Percentiles rank a stretch among this genome's conserved stretches.
Conservation (phyloP, 2,888 invertebrate genomes). For the Muschampia plurimacula region DNA sequence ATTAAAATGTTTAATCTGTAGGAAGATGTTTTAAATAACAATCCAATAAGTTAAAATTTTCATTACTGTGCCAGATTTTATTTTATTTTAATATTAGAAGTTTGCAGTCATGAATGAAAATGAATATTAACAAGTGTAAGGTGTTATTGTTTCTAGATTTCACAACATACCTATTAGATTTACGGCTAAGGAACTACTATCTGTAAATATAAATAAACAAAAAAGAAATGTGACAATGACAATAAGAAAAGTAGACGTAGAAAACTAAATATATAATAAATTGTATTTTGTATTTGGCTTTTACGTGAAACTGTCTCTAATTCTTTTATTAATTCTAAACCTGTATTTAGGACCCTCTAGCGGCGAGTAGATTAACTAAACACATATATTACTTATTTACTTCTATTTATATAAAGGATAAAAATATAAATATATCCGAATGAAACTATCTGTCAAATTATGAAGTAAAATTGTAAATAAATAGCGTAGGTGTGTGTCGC, state of each 20-base stretch:
- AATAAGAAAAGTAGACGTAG: slow-evolving; percentile 65
- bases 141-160: background rate
- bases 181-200: slow-evolving; percentile 26
- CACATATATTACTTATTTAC: background rate
- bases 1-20: no score
- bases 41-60: no score
- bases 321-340: slow-evolving; percentile 10
- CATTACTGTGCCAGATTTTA: no score
- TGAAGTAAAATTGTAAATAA: slow-evolving; percentile 68
- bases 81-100: no score
- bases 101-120: no score
- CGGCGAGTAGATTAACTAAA: slow-evolving; percentile 18
- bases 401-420: slow-evolving; percentile 8
- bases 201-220: slow-evolving; percentile 51
- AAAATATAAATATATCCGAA: slow-evolving; percentile 45
- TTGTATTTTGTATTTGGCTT: slow-evolving; percentile 6
- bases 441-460: slow-evolving; percentile 77
- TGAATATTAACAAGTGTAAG: no score
- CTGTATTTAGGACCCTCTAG: slow-evolving; percentile 19
- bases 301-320: background rate
- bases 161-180: slow-evolving; percentile 1
- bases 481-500: slow-evolving; percentile 51
- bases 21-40: no score
- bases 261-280: slow-evolving; percentile 8
- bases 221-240: slow-evolving; percentile 73